A percentile compares a stretch with the other conserved stretches of the same genome.
Evolutionary conservation across 2,113 vertebrate genomes (phyloP).

Genomic region (Alces alces): DNA sequence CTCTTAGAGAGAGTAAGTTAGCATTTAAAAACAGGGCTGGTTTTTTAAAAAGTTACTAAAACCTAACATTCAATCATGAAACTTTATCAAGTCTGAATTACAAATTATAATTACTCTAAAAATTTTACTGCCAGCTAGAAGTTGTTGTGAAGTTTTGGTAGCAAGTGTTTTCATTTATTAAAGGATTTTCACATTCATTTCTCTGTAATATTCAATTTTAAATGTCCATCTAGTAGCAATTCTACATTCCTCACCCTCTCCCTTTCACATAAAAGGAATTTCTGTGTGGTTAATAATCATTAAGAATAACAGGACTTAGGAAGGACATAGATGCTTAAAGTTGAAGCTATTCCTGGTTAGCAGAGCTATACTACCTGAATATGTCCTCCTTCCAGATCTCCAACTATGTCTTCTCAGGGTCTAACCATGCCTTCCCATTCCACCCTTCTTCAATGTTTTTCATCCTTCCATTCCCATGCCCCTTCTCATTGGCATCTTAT

Average conservation of each 20-base stretch:
- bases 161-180: not conserved
- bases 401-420: not conserved
- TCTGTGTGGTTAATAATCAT: not conserved
- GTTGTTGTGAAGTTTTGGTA: not conserved
- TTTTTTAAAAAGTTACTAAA: not conserved
- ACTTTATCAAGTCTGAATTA: not conserved
- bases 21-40: not conserved
- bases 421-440: not conserved
- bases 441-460: not conserved
- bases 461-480: not conserved
- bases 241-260: not conserved
- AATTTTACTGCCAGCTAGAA: not conserved
- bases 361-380: not conserved
- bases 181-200: not conserved
- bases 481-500: conserved; percentile 34
- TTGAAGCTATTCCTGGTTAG: not conserved
- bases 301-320: not conserved
- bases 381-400: not conserved
- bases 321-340: not conserved
- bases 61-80: not conserved
- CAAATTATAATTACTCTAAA: not conserved
- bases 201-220: not conserved
- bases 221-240: not conserved
- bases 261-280: not conserved
- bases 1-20: not conserved